Conservation (phyloP, 2,113 vertebrate genomes). For the Ondatra zibethicus region DNA sequence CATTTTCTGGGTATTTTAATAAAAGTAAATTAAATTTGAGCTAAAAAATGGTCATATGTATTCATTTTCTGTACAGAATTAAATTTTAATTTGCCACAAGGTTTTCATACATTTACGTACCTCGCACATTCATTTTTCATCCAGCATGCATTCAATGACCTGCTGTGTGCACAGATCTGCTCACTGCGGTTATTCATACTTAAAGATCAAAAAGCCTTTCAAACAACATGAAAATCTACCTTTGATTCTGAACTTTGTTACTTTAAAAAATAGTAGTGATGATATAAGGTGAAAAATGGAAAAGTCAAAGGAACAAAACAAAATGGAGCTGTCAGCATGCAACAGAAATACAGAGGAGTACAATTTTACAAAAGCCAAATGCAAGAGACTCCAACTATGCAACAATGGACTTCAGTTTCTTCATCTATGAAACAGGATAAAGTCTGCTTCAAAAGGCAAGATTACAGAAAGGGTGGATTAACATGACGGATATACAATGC, state of each 20-base stretch:
- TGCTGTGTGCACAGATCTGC: not conserved
- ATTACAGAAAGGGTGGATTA: not conserved
- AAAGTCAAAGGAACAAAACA: not conserved
- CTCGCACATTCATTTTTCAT: constrained; percentile 43
- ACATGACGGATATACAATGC: not conserved
- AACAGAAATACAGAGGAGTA: not conserved
- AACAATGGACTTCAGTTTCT: not conserved
- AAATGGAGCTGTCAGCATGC: not conserved
- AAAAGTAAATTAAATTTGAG: constrained; percentile 50
- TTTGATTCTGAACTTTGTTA: constrained; percentile 44
- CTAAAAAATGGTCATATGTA: not conserved
- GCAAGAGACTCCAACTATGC: not conserved
- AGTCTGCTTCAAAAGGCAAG: constrained; percentile 23
- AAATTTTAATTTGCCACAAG: constrained; percentile 45
- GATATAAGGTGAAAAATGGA: not conserved
- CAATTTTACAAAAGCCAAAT: constrained; percentile 44
- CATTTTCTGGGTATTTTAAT: constrained; percentile 4
- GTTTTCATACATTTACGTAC: not conserved
- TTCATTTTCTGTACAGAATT: constrained; percentile 27
- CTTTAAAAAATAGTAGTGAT: constrained; percentile 37
- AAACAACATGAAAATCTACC: not conserved
- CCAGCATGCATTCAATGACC: not conserved
- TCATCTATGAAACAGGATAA: constrained; percentile 45
- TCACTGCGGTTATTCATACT: not conserved
- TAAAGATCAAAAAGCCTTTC: constrained; percentile 25